These are phyloP conservation scores for Microtus oregoni DNA, from an alignment of 2,113 vertebrate species.

Conservation along the genomic window DNA sequence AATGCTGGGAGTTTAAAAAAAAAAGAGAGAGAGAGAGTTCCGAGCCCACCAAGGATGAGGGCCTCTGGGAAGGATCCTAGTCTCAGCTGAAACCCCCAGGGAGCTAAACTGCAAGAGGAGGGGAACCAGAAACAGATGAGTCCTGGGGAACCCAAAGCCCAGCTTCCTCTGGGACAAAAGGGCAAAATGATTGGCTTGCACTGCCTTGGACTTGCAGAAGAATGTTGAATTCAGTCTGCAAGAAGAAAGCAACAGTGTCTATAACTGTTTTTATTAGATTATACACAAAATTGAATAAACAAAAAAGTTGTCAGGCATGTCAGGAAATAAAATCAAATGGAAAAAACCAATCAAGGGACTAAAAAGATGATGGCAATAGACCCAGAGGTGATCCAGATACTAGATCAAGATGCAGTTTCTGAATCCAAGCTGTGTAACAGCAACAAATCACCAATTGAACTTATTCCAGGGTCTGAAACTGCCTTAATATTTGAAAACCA, in stretches of 20 bases:
- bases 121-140: constrained; percentile 31
- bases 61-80: neutral
- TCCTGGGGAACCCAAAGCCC: neutral
- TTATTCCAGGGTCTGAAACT: constrained; percentile 11
- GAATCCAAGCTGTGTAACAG: neutral
- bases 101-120: constrained; percentile 5
- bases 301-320: constrained; percentile 30
- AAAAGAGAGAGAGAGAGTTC: neutral
- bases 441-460: neutral
- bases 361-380: constrained; percentile 56
- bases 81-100: constrained; percentile 34
- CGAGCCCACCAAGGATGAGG: constrained; percentile 54
- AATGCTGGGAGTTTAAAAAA: constrained; percentile 12
- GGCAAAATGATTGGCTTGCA: neutral
- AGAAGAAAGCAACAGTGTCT: neutral
- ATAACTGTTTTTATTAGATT: constrained; percentile 8
- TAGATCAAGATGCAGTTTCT: neutral
- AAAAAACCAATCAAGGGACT: constrained; percentile 39
- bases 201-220: neutral
- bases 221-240: constrained; percentile 26
- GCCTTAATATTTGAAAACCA: constrained; percentile 26
- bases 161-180: neutral
- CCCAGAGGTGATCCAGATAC: constrained; percentile 11
- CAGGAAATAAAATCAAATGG: constrained; percentile 44
- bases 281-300: neutral